Percentiles rank a stretch among this genome's conserved stretches.
phyloP scores from a whole-genome alignment of 2,888 invertebrate genomes.

The Hirtodrosophila duncani region DNA sequence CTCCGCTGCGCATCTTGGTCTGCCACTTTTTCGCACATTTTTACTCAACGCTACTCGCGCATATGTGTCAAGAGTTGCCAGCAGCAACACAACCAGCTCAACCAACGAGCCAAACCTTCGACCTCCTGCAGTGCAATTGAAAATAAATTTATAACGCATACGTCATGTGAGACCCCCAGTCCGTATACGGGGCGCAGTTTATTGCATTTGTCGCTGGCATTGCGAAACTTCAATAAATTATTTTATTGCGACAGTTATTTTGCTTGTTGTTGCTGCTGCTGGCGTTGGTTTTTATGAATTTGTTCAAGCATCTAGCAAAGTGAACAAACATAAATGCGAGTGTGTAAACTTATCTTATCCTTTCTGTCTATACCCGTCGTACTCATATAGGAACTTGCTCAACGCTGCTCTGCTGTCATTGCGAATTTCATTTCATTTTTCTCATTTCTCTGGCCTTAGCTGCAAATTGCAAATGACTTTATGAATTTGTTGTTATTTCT shows the following conservation, averaged over 20 bases:
- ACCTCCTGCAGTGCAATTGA: conserved; percentile 45
- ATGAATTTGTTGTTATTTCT: conserved; percentile 45
- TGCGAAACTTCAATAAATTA: conserved; percentile 74
- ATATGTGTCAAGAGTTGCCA: conserved; percentile 73
- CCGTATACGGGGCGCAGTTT: conserved; percentile 44
- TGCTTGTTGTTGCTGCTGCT: conserved; percentile 27
- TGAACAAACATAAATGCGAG: conserved; percentile 11
- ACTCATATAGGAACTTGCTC: conserved; percentile 11
- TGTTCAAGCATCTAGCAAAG: conserved; percentile 30
- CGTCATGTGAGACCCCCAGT: conserved; percentile 49
- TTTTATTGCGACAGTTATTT: conserved; percentile 74
- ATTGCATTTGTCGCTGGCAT: conserved; percentile 68
- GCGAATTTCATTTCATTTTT: conserved; percentile 39
- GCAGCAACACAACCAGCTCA: conserved; percentile 28
- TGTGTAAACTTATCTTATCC: conserved; percentile 6
- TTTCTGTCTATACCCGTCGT: conserved; percentile 11
- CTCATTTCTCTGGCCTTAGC: conserved; percentile 27
- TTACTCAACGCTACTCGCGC: conserved; percentile 26
- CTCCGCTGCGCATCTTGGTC: conserved; percentile 36
- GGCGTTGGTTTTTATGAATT: conserved; percentile 45
- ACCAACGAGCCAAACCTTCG: neutral
- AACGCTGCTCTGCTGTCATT: conserved; percentile 44
- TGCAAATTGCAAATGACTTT: conserved; percentile 70
- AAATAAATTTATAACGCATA: conserved; percentile 71
- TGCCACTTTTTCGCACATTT: conserved; percentile 41